Evolutionary conservation across 2,888 invertebrate species (phyloP).

Genomic region (Deilephila elpenor): DNA sequence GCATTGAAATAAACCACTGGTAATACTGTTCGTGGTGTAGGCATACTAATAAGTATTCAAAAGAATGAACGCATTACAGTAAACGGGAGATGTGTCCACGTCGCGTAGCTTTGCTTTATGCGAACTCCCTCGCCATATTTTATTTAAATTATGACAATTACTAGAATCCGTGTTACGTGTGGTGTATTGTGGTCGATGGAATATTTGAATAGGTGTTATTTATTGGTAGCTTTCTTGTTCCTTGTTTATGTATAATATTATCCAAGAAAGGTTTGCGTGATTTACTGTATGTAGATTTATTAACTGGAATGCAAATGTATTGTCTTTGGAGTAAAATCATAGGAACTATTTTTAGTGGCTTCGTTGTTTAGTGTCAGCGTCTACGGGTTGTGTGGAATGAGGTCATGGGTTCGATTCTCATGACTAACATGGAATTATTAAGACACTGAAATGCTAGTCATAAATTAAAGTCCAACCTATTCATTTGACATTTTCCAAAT

Average conservation of each 20-base stretch:
- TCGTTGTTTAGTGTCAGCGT: too few relatives aligned
- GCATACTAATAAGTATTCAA: slow-evolving; percentile 57
- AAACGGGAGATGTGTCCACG: slow-evolving; percentile 37
- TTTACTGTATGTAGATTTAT: slow-evolving; percentile 11
- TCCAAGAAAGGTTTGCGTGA: not conserved
- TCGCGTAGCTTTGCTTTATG: slow-evolving; percentile 34
- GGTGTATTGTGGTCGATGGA: not conserved
- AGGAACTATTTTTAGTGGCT: too few relatives aligned
- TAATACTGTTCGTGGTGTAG: slow-evolving; percentile 38
- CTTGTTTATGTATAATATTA: slow-evolving; percentile 12
- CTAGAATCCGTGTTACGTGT: not conserved
- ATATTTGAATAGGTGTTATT: slow-evolving; percentile 7
- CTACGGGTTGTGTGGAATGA: too few relatives aligned
- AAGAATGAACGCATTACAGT: slow-evolving; percentile 37
- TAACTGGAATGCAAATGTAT: too few relatives aligned
- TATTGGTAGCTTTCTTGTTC: not conserved
- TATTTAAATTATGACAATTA: slow-evolving; percentile 14
- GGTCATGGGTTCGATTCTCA: too few relatives aligned
- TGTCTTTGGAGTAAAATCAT: too few relatives aligned
- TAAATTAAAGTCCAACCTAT: too few relatives aligned
- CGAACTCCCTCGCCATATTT: slow-evolving; percentile 17
- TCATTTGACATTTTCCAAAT: too few relatives aligned
- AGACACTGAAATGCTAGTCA: too few relatives aligned
- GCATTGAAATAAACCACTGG: slow-evolving; percentile 51
- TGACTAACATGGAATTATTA: too few relatives aligned